Evolutionary conservation across 2,113 vertebrate species (phyloP).

Genomic region (Amphiprion percula): DNA sequence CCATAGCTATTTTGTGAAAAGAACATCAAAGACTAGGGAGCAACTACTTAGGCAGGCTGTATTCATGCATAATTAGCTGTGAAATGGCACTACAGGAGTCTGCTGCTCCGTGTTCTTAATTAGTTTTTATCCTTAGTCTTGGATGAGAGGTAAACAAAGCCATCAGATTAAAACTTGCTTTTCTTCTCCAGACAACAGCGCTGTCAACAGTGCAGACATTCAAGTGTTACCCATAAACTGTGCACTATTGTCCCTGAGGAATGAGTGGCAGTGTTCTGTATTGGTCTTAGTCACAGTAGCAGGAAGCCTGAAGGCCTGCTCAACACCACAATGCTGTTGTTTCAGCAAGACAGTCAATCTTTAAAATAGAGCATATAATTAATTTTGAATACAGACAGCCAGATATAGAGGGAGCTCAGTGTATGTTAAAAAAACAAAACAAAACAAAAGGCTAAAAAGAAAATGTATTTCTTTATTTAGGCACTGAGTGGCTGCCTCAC

Average conservation of each 20-base stretch:
- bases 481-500: not conserved
- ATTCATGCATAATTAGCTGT: conserved; percentile 85
- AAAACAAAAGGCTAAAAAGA: not conserved
- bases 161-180: conserved; percentile 72
- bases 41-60: conserved; percentile 80
- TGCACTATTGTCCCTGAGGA: conserved; percentile 47
- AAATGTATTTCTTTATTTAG: not conserved
- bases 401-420: not conserved
- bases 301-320: conserved; percentile 21
- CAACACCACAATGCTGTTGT: conserved; percentile 27
- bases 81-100: conserved; percentile 82
- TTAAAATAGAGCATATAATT: conserved; percentile 37
- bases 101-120: conserved; percentile 81
- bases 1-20: conserved; percentile 79
- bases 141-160: conserved; percentile 83
- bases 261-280: conserved; percentile 33
- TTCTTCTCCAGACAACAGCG: conserved; percentile 57
- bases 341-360: not conserved
- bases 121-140: conserved; percentile 79
- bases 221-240: conserved; percentile 39
- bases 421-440: not conserved
- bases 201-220: conserved; percentile 54
- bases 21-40: conserved; percentile 80
- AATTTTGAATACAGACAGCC: conserved; percentile 10
- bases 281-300: conserved; percentile 35